Conservation (phyloP, 2,797 vertebrate genomes). For the Synanceia verrucosa region DNA sequence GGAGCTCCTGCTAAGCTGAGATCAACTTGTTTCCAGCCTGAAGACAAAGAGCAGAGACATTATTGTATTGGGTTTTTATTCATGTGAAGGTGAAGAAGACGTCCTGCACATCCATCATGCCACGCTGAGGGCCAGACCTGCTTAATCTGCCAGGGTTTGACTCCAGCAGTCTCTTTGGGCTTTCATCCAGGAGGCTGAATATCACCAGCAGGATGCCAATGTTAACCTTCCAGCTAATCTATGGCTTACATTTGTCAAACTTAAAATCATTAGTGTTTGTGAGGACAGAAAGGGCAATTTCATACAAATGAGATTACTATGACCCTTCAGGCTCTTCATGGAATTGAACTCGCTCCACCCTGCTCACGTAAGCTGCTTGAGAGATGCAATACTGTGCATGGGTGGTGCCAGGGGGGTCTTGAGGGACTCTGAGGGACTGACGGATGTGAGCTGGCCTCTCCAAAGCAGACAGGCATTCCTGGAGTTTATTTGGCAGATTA, state of each 20-base stretch:
- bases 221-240: constrained; percentile 26
- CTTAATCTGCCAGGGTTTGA: constrained; percentile 32
- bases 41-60: constrained; percentile 24
- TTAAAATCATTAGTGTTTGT: neutral
- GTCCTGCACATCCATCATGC: constrained; percentile 47
- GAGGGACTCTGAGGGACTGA: constrained; percentile 28
- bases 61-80: constrained; percentile 22
- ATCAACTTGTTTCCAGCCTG: constrained; percentile 33
- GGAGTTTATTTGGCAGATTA: constrained; percentile 60
- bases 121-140: constrained; percentile 25
- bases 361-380: constrained; percentile 35
- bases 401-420: constrained; percentile 49
- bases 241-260: constrained; percentile 6
- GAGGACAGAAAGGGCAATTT: neutral
- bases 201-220: constrained; percentile 30
- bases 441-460: constrained; percentile 42
- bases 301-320: constrained; percentile 3
- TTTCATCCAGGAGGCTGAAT: constrained; percentile 22
- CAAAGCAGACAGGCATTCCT: constrained; percentile 59
- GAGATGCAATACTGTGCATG: constrained; percentile 24
- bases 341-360: constrained; percentile 32
- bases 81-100: constrained; percentile 37
- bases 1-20: constrained; percentile 26
- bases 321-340: constrained; percentile 18
- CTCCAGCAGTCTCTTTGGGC: constrained; percentile 22